Base-by-base conservation (phyloP, 2,797 vertebrate genomes). In the Mormyrus hasselquistii region DNA sequence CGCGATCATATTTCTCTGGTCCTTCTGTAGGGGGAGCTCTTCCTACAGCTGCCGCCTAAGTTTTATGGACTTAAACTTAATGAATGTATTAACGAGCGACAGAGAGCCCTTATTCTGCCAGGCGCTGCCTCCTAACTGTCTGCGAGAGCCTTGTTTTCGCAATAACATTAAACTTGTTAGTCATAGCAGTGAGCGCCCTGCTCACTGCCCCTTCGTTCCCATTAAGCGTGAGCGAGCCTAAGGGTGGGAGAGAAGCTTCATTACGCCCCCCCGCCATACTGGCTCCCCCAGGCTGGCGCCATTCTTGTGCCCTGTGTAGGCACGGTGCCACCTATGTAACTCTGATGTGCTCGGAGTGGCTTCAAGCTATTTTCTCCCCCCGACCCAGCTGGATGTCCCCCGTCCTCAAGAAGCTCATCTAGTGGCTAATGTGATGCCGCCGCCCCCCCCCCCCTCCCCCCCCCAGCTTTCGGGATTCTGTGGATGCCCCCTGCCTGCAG, bases 351-450 rank as follows among this genome's bases (percentile, higher is more conserved):
- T 50, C 52, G 49, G 25, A 25, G 10, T 49, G 34, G 83, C 47
- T 62, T 5, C 34, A n/a, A 38, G 29, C 82, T 52, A 52, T 47
- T 69, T 76, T 52, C 38, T 25, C 4, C 19, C 59, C 8, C 29
- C n/a, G 4, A 34, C 84, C 53, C 89, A 59, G 89, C 84, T 34
- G 84, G 88, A 88, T 2, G 1, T 50, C 8, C 41, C 50, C 52
- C 49, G n/a, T 88, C 65, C 62, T 34, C 65, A 82, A 59, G 86
- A 88, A 88, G 88, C 89, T 82, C 87, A 49, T 86, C 87, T 53
- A 9, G 88, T n/a, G 14, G 73, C 76, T 88, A 65, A 85, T 90
- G 89, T 76, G 62, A 50, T 76, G 76, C 34, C n/a, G 12, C 12
- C 1, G 7, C 47, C 34, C 0, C 86, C 59, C 14, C 84, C 57